Evolutionary conservation across 2,113 vertebrate species (phyloP), one percentile per base, ranked within the genome.

Genomic region (Asarcornis scutulata): DNA sequence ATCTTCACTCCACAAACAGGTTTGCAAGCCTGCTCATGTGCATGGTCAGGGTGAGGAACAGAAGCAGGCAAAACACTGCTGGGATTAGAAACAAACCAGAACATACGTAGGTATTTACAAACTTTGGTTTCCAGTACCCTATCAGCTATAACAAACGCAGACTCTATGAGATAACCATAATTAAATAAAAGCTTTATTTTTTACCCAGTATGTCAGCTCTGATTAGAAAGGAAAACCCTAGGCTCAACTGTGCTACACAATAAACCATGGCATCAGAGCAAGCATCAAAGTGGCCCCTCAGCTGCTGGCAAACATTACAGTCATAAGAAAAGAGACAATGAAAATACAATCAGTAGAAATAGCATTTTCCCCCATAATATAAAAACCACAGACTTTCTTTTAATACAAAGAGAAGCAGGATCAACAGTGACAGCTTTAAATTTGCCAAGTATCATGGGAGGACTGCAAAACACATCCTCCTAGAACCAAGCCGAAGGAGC

Each of bases 351-450:
- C 88, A 66, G 75, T 44, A 86, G 91, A 97, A 93, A 97, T 42
- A 95, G 88, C 72, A 44, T 73, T 89, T 95, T 22, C 42, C 81
- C 63, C 38, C 74, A 59, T 74, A 93, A 83, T 95, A 95, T 96
- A 97, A 97, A 97, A 92, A 95, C 63, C 94, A 59, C 55, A 90
- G 94, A 89, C 82, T 96, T 95, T 96, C 66, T 95, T 96, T 95
- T 91, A 96, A 97, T 93, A 95, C 93, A 97, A 94, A 95, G 86
- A 96, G 86, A 95, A 95, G 91, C 86, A 89, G 73, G 48, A 97
- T 97, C 93, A 96, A 91, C 72, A 97, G 93, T 56, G 86, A 97
- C 91, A 97, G 89, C 96, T 97, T 97, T 95, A 97, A 93, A 97
- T 96, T 96, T 96, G 82, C 94, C 94, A 95, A 95, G 93, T 97